Percentiles rank a stretch among this genome's conserved stretches.
These are phyloP conservation scores for Choreutis nemorana DNA, from an alignment of 2,888 invertebrate species.

Conservation along the genomic window DNA sequence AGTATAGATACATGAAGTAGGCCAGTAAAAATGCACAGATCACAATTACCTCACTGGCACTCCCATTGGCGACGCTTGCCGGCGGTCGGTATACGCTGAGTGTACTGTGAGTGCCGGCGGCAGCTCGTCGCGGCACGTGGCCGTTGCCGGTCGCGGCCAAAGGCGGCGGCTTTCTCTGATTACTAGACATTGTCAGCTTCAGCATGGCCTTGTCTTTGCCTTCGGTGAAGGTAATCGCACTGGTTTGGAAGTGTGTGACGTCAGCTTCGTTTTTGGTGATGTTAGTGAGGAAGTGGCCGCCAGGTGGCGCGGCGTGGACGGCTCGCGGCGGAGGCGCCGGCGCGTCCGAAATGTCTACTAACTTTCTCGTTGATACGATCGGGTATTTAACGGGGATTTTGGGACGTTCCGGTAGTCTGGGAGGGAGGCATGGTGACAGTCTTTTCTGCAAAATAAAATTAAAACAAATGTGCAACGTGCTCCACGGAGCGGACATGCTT, in stretches of 20 bases:
- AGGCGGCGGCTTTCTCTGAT: conserved; percentile 31
- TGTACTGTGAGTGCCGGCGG: conserved; percentile 18
- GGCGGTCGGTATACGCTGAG: conserved; percentile 16
- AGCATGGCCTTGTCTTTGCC: conserved; percentile 46
- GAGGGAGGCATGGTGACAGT: conserved; percentile 50
- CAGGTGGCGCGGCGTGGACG: conserved; percentile 22
- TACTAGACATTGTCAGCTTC: conserved; percentile 43
- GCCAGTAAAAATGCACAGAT: conserved; percentile 48
- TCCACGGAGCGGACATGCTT: conserved; percentile 42
- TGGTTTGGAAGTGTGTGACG: conserved; percentile 43
- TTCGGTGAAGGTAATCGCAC: conserved; percentile 53
- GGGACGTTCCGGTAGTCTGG: conserved; percentile 56
- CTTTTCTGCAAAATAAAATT: conserved; percentile 60
- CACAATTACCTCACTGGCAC: conserved; percentile 45
- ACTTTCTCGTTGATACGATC: conserved; percentile 50
- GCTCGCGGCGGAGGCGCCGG: conserved; percentile 49
- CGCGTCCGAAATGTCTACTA: conserved; percentile 51
- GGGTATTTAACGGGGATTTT: conserved; percentile 49
- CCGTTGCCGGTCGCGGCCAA: conserved; percentile 20
- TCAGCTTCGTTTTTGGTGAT: conserved; percentile 49
- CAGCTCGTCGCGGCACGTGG: conserved; percentile 16
- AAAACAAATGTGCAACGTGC: no score
- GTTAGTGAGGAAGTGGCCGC: conserved; percentile 47
- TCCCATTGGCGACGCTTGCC: conserved; percentile 13
- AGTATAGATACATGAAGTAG: conserved; percentile 37